Conservation (phyloP, 92 coral and sea anemone genomes). For the Virgularia gustaviana region DNA sequence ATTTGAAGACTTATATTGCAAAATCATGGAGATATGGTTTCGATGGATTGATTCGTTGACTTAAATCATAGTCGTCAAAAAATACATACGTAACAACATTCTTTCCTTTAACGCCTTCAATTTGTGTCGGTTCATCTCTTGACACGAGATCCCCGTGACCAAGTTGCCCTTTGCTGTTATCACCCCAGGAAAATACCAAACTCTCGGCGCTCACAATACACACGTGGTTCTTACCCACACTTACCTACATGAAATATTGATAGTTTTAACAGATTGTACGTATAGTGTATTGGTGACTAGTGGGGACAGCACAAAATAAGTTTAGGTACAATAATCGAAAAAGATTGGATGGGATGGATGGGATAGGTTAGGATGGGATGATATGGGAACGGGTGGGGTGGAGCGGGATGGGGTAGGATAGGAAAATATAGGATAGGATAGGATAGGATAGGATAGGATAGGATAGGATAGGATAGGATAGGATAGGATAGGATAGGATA, state of each 20-base stretch:
- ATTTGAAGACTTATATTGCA: background rate
- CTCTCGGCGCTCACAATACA: constrained; percentile 91
- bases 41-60: too few species aligned
- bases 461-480: too few species aligned
- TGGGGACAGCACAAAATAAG: too few species aligned
- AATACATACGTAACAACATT: constrained; percentile 75
- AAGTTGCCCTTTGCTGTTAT: constrained; percentile 87
- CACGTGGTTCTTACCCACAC: constrained; percentile 90
- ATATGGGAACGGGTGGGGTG: background rate
- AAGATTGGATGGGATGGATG: too few species aligned
- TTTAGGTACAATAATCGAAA: too few species aligned
- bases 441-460: too few species aligned
- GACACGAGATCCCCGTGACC: constrained; percentile 82
- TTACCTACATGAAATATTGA: constrained; percentile 58
- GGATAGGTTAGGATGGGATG: background rate
- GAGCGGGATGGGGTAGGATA: too few species aligned
- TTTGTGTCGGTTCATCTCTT: constrained; percentile 71
- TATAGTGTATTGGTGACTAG: too few species aligned
- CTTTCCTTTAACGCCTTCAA: constrained; percentile 82
- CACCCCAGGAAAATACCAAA: constrained; percentile 89
- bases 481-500: too few species aligned
- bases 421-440: too few species aligned
- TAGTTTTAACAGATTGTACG: background rate
- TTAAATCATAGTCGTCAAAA: background rate
- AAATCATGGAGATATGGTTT: too few species aligned